A percentile compares a stretch with the other conserved stretches of the same genome.
Conservation (phyloP, 2,113 vertebrate genomes). For the Rafetus swinhoei region DNA sequence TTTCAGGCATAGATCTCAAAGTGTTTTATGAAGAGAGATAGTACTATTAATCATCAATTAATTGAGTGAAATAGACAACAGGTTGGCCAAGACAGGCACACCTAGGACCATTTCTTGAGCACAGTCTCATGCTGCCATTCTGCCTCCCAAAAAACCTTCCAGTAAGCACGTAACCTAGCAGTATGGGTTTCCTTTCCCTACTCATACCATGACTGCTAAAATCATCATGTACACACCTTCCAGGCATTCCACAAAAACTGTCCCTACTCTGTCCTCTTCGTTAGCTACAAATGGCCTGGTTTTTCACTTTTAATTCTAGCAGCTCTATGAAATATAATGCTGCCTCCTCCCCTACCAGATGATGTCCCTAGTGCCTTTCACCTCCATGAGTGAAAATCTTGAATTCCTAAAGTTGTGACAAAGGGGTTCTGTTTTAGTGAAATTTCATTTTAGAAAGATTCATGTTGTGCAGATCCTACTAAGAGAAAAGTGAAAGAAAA, state of each 20-base stretch:
- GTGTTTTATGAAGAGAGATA: background rate
- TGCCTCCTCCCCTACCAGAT: background rate
- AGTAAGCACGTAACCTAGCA: background rate
- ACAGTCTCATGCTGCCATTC: background rate
- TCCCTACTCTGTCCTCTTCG: background rate
- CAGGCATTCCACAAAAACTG: background rate
- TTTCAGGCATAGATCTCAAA: background rate
- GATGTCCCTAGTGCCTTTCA: background rate
- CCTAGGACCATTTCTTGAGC: background rate
- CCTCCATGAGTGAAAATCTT: background rate
- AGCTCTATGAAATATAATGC: background rate
- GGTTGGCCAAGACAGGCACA: background rate
- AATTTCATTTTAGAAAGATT: background rate
- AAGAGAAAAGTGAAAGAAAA: background rate
- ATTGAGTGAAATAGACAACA: background rate
- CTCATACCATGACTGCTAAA: background rate
- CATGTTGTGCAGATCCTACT: background rate
- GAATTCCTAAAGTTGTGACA: accelerated
- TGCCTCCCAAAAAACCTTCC: background rate
- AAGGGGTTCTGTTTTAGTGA: accelerated
- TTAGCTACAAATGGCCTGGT: background rate
- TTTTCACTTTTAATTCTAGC: background rate
- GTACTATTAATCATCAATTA: background rate
- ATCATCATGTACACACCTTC: background rate
- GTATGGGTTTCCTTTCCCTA: background rate